Evolutionary conservation across 2,797 vertebrate species (phyloP).

Genomic region (Miichthys miiuy): DNA sequence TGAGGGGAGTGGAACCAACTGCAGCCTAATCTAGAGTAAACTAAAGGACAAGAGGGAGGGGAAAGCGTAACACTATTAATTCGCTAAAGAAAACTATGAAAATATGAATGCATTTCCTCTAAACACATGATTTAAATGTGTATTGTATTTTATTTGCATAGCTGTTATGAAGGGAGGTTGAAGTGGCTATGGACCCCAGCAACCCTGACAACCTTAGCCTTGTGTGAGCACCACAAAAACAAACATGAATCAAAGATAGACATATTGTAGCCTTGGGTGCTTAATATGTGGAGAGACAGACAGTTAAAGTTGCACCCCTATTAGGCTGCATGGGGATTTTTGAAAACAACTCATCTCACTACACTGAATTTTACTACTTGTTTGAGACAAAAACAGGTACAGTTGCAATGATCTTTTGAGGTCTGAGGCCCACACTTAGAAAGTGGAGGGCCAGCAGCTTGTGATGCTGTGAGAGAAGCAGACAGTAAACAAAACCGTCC

Average conservation of each 20-base stretch:
- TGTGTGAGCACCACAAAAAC: not conserved
- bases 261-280: not conserved
- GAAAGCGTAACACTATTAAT: not conserved
- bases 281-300: not conserved
- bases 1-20: conserved; percentile 46
- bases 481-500: conserved; percentile 75
- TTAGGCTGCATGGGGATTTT: not conserved
- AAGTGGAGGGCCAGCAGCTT: conserved; percentile 56
- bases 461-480: conserved; percentile 71
- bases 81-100: not conserved
- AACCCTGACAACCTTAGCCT: not conserved
- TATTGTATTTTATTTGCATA: not conserved
- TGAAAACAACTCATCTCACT: conserved; percentile 5
- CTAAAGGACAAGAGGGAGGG: not conserved
- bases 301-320: not conserved
- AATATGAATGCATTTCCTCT: not conserved
- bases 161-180: not conserved
- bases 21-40: not conserved
- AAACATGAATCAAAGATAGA: not conserved
- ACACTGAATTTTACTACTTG: conserved; percentile 27
- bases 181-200: not conserved
- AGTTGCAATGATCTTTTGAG: conserved; percentile 33
- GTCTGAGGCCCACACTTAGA: conserved; percentile 49
- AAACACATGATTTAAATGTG: not conserved
- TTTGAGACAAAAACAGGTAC: conserved; percentile 36